Evolutionary conservation across 53 echinoderm and acorn worm species (phyloP).

Genomic region (Patiria pectinifera): DNA sequence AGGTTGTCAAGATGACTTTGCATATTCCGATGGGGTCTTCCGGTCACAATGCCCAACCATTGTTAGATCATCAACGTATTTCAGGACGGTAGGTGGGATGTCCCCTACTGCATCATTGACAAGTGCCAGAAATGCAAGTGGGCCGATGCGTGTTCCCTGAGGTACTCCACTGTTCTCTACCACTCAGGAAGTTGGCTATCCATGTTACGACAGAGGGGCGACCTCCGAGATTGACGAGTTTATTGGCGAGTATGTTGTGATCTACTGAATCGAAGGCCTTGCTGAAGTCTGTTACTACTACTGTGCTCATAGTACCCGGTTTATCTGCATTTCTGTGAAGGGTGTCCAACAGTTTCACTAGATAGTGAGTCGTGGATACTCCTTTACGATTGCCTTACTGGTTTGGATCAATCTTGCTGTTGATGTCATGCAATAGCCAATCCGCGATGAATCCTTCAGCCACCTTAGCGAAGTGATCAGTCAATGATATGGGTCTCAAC

Average conservation of each 20-base stretch:
- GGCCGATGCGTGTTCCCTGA: too few species aligned
- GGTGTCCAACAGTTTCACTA: too few species aligned
- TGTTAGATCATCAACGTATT: background rate
- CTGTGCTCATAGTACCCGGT: background rate
- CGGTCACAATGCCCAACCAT: background rate
- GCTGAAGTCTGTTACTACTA: conserved; percentile 45
- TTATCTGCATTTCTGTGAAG: background rate
- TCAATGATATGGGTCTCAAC: conserved; percentile 38
- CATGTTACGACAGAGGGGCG: conserved; percentile 25
- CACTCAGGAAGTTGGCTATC: conserved; percentile 25
- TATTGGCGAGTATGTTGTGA: conserved; percentile 25
- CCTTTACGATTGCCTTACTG: conserved; percentile 29
- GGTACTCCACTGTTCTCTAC: conserved; percentile 58
- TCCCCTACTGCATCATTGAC: conserved; percentile 33
- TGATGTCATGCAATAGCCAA: background rate
- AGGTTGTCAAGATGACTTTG: background rate
- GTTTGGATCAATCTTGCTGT: conserved; percentile 30
- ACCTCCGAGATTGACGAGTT: conserved; percentile 2
- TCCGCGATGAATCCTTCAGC: conserved; percentile 39
- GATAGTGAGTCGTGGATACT: too few species aligned
- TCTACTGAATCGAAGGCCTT: conserved; percentile 39
- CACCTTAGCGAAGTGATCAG: too few species aligned
- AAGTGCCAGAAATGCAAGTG: conserved; percentile 43
- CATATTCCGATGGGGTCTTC: background rate
- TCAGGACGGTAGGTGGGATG: too few species aligned